These are phyloP conservation scores for Tribolium castaneum DNA, from an alignment of 1,140 invertebrate species.

Conservation along the genomic window DNA sequence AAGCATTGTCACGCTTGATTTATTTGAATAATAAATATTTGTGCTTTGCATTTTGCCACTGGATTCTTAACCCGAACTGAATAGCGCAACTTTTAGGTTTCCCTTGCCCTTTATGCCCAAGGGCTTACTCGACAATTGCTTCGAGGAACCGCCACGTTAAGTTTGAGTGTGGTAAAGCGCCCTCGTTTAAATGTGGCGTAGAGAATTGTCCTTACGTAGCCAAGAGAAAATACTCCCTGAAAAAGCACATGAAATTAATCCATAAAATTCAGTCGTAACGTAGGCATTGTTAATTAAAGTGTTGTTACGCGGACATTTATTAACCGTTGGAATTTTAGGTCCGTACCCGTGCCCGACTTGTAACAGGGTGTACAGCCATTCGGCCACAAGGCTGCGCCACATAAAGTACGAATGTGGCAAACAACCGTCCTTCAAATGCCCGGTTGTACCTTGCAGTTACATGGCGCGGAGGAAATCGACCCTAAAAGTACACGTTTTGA, in stretches of 20 bases:
- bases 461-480: background rate
- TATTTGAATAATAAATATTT: background rate
- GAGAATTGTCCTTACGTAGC: background rate
- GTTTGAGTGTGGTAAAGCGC: slow-evolving; percentile 10
- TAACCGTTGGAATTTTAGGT: slow-evolving; percentile 23
- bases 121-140: slow-evolving; percentile 46
- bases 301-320: background rate
- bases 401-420: slow-evolving; percentile 56
- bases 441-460: background rate
- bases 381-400: slow-evolving; percentile 44
- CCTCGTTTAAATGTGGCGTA: slow-evolving; percentile 56
- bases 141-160: slow-evolving; percentile 21
- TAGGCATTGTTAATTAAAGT: background rate
- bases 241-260: background rate
- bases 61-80: no score
- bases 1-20: slow-evolving; percentile 35
- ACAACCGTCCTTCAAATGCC: slow-evolving; percentile 22
- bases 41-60: no score
- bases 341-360: slow-evolving; percentile 50
- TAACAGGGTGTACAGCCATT: slow-evolving; percentile 37
- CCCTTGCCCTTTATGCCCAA: slow-evolving; percentile 45
- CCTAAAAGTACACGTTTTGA: slow-evolving; percentile 33
- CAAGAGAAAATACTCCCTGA: background rate
- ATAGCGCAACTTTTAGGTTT: slow-evolving; percentile 17
- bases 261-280: background rate